Evolutionary conservation across 2,888 invertebrate species (phyloP), one percentile per base, ranked within the genome.

Genomic region (Lymantria dispar): DNA sequence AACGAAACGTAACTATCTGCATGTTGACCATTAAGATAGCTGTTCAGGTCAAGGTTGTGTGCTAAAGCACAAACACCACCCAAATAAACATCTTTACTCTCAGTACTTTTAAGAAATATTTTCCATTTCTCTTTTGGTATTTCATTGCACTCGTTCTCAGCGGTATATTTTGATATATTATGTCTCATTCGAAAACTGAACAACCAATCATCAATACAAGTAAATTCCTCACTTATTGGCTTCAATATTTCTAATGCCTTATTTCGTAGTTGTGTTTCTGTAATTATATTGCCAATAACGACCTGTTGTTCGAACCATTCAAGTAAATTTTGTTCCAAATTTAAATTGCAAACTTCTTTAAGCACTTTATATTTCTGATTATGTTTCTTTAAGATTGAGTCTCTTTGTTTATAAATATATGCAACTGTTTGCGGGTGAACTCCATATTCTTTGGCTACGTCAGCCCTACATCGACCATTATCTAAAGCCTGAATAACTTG

Each of bases 401-500:
- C 68, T 56, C 66, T 76, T 44, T 74, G 69, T 57, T 70, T 72
- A 50, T 74, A 74, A 52, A 76, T 73, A 51, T 62, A 58, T 37
- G 69, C 47, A 33, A 74, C 69, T 39, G 71, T 74, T 55, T 70
- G 68, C 1, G 66, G 70, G 43, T 68, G 62, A 29, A 76, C 67
- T 39, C 74, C 70, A 61, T 72, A 74, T 51, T 72, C 71, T 52
- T 66, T 69, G 13, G 74, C 74, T 49, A 76, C 58, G 30, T 75
- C 76, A 13, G 70, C 55, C 64, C 69, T 72, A 42, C 68, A 68
- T 43, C 70, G 68, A 13, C 76, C 76, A 49, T 68, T 75, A 48
- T 76, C 76, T 48, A 76, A 50, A 40, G 76, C 74, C 53, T 71
- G 69, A 51, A 76, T 75, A 48, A 75, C 63, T 55, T 70, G 72